These are phyloP conservation scores for Atrichornis clamosus DNA, from an alignment of 2,113 vertebrate genomes.

Conservation along the genomic window DNA sequence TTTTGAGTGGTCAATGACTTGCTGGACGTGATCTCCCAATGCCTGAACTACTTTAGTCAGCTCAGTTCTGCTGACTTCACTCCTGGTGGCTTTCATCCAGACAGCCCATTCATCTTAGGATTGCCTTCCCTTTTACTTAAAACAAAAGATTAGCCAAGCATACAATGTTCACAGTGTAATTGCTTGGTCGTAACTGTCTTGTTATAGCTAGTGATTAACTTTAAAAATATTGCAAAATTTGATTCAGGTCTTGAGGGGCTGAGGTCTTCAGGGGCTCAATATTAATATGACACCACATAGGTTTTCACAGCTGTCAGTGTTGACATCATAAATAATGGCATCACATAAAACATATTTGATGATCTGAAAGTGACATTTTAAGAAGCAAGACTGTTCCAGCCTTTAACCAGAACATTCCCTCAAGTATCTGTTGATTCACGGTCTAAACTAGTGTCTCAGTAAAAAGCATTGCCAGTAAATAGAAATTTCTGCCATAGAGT, in stretches of 20 bases:
- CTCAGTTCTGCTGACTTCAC: background rate
- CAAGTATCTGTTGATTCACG: background rate
- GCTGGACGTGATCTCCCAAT: fast-evolving
- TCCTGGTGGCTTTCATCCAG: background rate
- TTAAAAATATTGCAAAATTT: background rate
- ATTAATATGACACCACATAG: background rate
- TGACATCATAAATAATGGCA: background rate
- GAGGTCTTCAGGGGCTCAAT: background rate
- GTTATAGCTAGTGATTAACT: background rate
- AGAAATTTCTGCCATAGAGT: background rate
- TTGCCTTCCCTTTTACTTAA: background rate
- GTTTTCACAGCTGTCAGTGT: background rate
- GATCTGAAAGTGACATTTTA: background rate
- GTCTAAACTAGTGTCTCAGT: background rate
- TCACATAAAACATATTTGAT: background rate
- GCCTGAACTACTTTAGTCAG: background rate
- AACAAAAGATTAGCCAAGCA: background rate
- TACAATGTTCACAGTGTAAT: background rate
- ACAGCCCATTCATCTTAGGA: background rate
- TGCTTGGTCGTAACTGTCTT: background rate
- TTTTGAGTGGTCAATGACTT: background rate
- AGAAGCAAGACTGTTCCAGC: background rate
- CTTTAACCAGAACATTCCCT: background rate
- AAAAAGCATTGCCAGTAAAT: background rate
- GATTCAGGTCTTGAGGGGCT: background rate